Conservation (phyloP, 2,888 invertebrate genomes). For the Ormia ochracea region DNA sequence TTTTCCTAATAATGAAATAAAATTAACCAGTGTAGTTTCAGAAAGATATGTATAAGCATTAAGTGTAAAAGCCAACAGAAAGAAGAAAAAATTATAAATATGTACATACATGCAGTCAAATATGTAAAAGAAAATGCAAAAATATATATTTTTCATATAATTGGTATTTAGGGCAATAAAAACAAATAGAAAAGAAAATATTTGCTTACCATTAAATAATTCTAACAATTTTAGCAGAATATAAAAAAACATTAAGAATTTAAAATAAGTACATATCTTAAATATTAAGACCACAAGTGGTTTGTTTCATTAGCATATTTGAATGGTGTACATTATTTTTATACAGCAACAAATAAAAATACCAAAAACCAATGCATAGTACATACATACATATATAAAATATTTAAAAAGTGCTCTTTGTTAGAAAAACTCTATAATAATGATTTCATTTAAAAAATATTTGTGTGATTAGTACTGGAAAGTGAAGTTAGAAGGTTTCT, state of each 20-base stretch:
- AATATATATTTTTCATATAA: conserved; percentile 13
- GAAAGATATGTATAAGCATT: neutral
- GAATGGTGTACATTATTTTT: neutral
- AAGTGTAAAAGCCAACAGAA: neutral
- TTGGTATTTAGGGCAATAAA: conserved; percentile 44
- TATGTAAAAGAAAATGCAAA: conserved; percentile 36
- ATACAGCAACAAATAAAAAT: neutral
- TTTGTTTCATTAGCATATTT: conserved; percentile 26
- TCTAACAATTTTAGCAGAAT: neutral
- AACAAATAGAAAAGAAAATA: conserved; percentile 25
- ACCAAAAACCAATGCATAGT: too few relatives aligned
- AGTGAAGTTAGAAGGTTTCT: conserved; percentile 23
- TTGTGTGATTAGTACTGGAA: neutral
- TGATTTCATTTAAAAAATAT: conserved; percentile 5
- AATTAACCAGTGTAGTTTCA: neutral
- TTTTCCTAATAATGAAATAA: neutral
- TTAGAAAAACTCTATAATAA: neutral
- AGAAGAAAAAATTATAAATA: neutral
- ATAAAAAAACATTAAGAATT: neutral
- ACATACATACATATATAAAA: neutral
- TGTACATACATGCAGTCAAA: neutral
- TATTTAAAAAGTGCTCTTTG: conserved; percentile 7
- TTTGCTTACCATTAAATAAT: conserved; percentile 25
- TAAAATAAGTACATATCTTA: neutral
- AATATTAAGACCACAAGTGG: conserved; percentile 48